phyloP scores from a whole-genome alignment of 1,140 invertebrate species.

The Pectinophora gossypiella region DNA sequence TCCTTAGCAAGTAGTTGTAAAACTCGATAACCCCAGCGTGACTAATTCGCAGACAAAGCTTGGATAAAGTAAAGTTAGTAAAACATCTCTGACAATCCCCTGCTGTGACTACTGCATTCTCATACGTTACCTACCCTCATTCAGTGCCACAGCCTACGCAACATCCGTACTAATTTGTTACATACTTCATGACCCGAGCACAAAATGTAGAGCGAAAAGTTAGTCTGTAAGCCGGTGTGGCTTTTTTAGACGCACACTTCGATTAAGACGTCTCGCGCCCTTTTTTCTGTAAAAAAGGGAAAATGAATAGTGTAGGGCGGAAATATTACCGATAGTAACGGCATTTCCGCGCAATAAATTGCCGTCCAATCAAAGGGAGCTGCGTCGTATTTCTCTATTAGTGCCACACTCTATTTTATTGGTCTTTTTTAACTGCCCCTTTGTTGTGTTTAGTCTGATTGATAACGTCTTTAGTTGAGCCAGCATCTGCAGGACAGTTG shows the following conservation, averaged over 20 bases:
- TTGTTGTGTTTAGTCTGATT: conserved; percentile 43
- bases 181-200: no score
- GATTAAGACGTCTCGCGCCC: conserved; percentile 72
- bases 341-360: conserved; percentile 74
- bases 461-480: conserved; percentile 6
- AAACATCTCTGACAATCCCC: conserved; percentile 17
- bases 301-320: conserved; percentile 66
- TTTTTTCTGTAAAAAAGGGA: conserved; percentile 72
- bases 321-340: conserved; percentile 69
- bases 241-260: conserved; percentile 34
- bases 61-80: conserved; percentile 10
- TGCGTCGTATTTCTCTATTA: conserved; percentile 63
- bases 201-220: no score
- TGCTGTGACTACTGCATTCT: conserved; percentile 5
- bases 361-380: conserved; percentile 68
- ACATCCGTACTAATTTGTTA: no score
- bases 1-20: not conserved
- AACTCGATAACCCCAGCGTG: not conserved
- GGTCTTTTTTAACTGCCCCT: conserved; percentile 59
- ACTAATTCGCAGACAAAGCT: not conserved
- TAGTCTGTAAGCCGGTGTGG: conserved; percentile 9
- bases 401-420: conserved; percentile 72
- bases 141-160: not conserved
- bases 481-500: no score
- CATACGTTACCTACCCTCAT: not conserved